Evolutionary conservation across 2,888 invertebrate species (phyloP).

Genomic region (Mycogona germanica): DNA sequence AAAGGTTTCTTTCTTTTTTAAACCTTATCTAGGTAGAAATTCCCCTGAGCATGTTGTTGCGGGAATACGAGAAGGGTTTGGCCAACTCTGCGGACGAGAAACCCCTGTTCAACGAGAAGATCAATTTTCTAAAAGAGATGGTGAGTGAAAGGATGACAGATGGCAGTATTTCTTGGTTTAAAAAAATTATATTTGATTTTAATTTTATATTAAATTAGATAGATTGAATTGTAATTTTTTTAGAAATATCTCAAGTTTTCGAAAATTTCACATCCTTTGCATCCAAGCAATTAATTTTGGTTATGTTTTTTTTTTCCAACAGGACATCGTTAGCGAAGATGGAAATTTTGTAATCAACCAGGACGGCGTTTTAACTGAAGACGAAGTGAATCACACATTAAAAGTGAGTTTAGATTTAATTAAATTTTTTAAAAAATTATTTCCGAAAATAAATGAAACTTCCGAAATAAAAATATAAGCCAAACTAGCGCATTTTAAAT

Average conservation of each 20-base stretch:
- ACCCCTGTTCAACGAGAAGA: not conserved
- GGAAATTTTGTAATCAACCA: constrained; percentile 1
- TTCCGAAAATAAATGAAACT: no score
- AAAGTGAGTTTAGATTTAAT: not conserved
- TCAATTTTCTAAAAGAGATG: constrained; percentile 7
- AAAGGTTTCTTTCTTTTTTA: not conserved
- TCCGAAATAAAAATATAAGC: no score
- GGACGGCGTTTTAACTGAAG: constrained; percentile 8
- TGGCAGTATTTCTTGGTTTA: not conserved
- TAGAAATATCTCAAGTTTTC: not conserved
- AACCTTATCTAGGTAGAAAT: constrained; percentile 6
- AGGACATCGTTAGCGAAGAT: constrained; percentile 1
- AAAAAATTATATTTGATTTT: not conserved
- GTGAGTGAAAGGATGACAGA: not conserved
- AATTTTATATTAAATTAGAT: not conserved
- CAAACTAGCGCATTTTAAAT: no score
- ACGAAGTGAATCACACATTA: constrained; percentile 2
- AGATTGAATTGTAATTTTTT: not conserved
- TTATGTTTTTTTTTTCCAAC: no score
- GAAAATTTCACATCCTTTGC: not conserved
- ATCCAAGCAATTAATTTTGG: no score
- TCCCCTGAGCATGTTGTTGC: not conserved
- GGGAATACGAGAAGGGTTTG: not conserved
- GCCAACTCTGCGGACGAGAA: not conserved
- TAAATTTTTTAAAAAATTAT: not conserved